Evolutionary conservation across 2,888 invertebrate species (phyloP), one percentile per base, ranked within the genome.

Genomic region (Sphaerophoria rueppellii): DNA sequence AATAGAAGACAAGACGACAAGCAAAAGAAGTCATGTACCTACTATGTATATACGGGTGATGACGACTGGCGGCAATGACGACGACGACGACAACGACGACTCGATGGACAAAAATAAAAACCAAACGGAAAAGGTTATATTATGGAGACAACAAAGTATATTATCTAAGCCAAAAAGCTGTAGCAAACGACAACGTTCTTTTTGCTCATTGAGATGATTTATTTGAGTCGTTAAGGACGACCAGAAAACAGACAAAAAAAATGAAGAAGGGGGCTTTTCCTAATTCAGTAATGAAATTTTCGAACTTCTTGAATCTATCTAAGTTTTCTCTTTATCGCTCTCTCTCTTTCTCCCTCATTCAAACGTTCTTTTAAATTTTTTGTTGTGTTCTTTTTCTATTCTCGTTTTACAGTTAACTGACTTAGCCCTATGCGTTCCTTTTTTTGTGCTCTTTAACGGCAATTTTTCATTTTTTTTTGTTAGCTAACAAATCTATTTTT

Each of bases 261-360:
- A n/a, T 43, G 34, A 46, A 55, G 35, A 63, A 54, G 37, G 43
- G 55, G 43, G 34, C 46, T 72, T 48, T 58, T 46, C 72, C 61
- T 80, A 80, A 72, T 80, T 76, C 75, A 76, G 67, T 83, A 83
- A 83, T 80, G 83, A 83, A 83, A 83, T 83, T 80, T 83, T 76
- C 75, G 61, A 80, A 83, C 80, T 83, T 76, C 79, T 63, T 83
- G 80, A 83, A 80, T 75, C 80, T 72, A 80, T 83, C 80, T 83
- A 76, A 75, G 83, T 75, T 83, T 72, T 71, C 80, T 75, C 80
- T 75, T 83, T 67, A 11, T 48, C 7, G 40, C n/a, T 60, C 12
- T 55, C 35, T 69, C 43, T 12, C 46, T 65, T 48, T 70, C 60
- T 37, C 24, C 14, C 11, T 61, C 46, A 58, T 40, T 24, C 24